A percentile compares a stretch with the other conserved stretches of the same genome.
These are phyloP conservation scores for Tuberolachnus salignus DNA, from an alignment of 2,888 invertebrate genomes.

Conservation along the genomic window DNA sequence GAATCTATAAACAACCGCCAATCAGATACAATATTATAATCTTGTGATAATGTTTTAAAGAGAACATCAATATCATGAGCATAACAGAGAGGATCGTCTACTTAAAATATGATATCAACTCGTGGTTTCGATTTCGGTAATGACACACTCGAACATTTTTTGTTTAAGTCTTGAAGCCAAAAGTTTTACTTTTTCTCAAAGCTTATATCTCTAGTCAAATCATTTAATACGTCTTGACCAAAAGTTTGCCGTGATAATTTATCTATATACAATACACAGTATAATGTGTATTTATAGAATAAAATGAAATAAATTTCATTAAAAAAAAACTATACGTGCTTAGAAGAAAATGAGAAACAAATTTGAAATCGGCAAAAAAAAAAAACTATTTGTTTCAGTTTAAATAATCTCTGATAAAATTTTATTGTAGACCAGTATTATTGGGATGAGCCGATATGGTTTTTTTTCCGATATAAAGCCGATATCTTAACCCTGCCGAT, in stretches of 20 bases:
- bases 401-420: no score
- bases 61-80: background rate
- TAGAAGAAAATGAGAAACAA: no score
- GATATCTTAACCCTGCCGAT: no score
- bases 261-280: background rate
- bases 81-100: background rate
- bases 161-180: conserved; percentile 50
- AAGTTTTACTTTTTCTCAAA: conserved; percentile 59
- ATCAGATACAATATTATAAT: conserved; percentile 53
- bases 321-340: no score
- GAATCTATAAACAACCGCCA: conserved; percentile 60
- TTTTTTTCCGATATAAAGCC: no score
- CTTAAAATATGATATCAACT: background rate
- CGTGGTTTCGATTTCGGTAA: background rate
- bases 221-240: conserved; percentile 58
- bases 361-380: no score
- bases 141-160: conserved; percentile 8
- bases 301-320: no score
- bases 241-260: conserved; percentile 55
- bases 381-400: no score
- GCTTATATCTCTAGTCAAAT: conserved; percentile 59
- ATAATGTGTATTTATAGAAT: no score
- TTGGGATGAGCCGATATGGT: no score
- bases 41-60: background rate
- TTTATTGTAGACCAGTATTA: no score